These are phyloP conservation scores for Sipha flava DNA, from an alignment of 1,140 invertebrate species.

Conservation along the genomic window DNA sequence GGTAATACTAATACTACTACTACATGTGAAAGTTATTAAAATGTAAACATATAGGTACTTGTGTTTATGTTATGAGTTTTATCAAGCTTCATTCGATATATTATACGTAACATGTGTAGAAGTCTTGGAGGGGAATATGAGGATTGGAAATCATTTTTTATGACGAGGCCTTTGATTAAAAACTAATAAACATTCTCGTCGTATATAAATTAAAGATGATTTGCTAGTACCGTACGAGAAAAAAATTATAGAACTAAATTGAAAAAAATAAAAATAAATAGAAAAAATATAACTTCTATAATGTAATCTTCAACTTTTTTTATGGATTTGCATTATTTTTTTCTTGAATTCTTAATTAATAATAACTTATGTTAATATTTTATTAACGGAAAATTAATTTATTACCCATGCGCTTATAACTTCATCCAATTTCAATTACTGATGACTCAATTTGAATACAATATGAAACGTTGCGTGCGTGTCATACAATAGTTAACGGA, in stretches of 20 bases:
- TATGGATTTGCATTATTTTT: neutral
- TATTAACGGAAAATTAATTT: too few species aligned
- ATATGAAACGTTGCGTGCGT: too few species aligned
- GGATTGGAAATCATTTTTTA: slow-evolving; percentile 1
- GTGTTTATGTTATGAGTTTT: too few species aligned
- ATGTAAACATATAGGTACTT: too few species aligned
- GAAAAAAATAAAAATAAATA: neutral
- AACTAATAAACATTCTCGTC: neutral
- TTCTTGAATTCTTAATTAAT: neutral
- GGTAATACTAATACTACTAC: too few species aligned
- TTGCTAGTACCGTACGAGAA: neutral
- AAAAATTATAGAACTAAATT: neutral
- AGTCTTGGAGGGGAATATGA: neutral
- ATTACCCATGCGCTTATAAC: too few species aligned
- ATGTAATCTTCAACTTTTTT: neutral
- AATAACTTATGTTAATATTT: neutral
- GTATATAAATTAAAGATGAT: neutral
- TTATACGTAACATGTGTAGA: neutral
- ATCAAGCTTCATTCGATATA: neutral
- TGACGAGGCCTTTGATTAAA: slow-evolving; percentile 16
- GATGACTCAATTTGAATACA: too few species aligned
- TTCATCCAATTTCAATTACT: neutral
- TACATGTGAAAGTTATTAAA: neutral
- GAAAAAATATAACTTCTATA: neutral
- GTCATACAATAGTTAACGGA: too few species aligned